These are phyloP conservation scores for Pachycephus smyrnensis DNA, from an alignment of 2,888 invertebrate species.

Conservation along the genomic window DNA sequence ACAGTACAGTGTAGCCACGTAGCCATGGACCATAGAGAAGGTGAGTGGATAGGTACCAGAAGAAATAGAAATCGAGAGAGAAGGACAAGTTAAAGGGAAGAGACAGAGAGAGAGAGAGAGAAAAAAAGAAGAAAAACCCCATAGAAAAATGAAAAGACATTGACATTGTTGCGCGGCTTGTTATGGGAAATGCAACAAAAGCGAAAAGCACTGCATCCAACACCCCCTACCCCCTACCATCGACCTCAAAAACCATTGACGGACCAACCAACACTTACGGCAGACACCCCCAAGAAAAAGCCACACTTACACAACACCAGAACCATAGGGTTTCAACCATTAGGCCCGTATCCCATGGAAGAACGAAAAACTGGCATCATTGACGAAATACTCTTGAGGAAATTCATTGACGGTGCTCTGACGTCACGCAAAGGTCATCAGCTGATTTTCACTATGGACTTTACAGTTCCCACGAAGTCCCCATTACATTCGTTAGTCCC, in stretches of 20 bases:
- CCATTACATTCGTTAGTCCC: background rate
- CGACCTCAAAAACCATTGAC: background rate
- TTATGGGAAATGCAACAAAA: conserved; percentile 37
- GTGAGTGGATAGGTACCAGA: background rate
- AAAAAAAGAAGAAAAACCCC: background rate
- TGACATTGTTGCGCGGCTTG: conserved; percentile 49
- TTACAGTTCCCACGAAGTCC: background rate
- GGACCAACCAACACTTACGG: background rate
- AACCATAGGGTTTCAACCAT: background rate
- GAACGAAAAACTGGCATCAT: background rate
- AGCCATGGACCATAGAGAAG: background rate
- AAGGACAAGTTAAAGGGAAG: background rate
- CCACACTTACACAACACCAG: background rate
- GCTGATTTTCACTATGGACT: background rate
- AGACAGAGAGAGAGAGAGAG: background rate
- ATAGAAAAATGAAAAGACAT: conserved; percentile 38
- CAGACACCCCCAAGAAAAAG: background rate
- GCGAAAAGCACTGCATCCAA: background rate
- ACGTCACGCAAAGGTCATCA: background rate
- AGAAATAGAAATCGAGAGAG: background rate
- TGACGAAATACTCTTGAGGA: background rate
- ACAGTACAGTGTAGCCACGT: background rate
- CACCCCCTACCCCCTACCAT: background rate
- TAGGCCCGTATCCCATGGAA: background rate
- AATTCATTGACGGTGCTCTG: background rate